phyloP scores from a whole-genome alignment of 2,888 invertebrate species.

The Acronicta psi region DNA sequence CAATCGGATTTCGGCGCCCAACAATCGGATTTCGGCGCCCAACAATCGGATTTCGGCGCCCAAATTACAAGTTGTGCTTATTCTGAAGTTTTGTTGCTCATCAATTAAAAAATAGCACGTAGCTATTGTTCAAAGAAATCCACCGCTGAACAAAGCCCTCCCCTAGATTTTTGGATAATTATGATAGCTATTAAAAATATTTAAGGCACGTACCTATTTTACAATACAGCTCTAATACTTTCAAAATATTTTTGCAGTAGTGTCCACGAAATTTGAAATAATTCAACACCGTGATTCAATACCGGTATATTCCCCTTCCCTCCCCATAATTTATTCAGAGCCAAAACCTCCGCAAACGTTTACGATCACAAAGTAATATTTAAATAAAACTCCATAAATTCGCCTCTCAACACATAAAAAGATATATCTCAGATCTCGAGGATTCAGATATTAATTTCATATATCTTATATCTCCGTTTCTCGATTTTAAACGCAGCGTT shows the following conservation, averaged over 20 bases:
- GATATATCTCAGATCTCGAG: conserved; percentile 64
- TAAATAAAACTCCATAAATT: conserved; percentile 61
- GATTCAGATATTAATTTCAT: conserved; percentile 68
- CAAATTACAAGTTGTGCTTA: no score
- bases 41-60: no score
- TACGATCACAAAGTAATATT: conserved; percentile 55
- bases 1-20: no score
- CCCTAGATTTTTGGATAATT: no score
- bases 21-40: no score
- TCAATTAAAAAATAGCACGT: no score
- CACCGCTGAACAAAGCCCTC: no score
- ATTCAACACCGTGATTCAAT: conserved; percentile 27
- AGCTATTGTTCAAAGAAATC: no score
- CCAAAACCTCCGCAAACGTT: conserved; percentile 40
- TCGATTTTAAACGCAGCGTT: conserved; percentile 40
- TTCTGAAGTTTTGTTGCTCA: no score
- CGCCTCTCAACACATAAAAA: conserved; percentile 55
- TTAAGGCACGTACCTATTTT: not conserved
- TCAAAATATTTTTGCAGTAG: conserved; percentile 5
- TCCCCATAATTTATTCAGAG: conserved; percentile 48
- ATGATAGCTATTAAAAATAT: no score
- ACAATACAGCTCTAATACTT: not conserved
- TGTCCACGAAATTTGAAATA: conserved; percentile 19
- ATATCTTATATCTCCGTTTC: conserved; percentile 62
- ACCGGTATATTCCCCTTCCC: conserved; percentile 11